Evolutionary conservation across 92 coral and sea anemone genomes (phyloP).

Genomic region (Hydrozoanthus gracilis): DNA sequence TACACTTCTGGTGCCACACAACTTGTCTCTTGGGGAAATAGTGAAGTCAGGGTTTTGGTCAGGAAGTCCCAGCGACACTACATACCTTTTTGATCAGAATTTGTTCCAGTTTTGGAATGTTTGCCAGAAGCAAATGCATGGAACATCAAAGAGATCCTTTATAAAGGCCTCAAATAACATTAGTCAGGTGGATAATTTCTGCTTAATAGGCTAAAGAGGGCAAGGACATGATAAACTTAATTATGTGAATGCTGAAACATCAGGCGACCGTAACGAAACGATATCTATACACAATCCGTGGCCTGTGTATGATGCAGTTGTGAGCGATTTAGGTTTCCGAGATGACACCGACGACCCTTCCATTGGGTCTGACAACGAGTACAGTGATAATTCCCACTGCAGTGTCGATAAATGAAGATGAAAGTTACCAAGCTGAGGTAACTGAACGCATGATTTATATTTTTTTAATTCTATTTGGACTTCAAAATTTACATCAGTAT

Average conservation of each 20-base stretch:
- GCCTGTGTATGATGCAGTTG: neutral
- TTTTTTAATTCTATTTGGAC: neutral
- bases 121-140: slow-evolving; percentile 70
- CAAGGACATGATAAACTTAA: neutral
- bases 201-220: no score
- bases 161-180: slow-evolving; percentile 61
- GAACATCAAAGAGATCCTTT: slow-evolving; percentile 63
- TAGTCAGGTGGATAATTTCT: no score
- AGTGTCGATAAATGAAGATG: neutral
- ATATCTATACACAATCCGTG: slow-evolving; percentile 10
- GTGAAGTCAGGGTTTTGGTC: slow-evolving; percentile 68
- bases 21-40: slow-evolving; percentile 49
- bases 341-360: slow-evolving; percentile 2
- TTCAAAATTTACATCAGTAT: neutral
- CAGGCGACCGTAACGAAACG: slow-evolving; percentile 6
- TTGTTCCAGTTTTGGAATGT: slow-evolving; percentile 64
- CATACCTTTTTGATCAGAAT: slow-evolving; percentile 58
- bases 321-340: neutral
- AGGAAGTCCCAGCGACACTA: slow-evolving; percentile 69
- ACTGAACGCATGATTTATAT: neutral
- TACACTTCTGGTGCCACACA: slow-evolving; percentile 22
- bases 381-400: neutral
- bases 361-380: neutral
- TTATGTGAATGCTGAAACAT: slow-evolving; percentile 5
- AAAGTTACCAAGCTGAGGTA: slow-evolving; percentile 14